Evolutionary conservation across 2,113 vertebrate genomes (phyloP), one percentile per base, ranked within the genome.

Genomic region (Bubo blakistoni): DNA sequence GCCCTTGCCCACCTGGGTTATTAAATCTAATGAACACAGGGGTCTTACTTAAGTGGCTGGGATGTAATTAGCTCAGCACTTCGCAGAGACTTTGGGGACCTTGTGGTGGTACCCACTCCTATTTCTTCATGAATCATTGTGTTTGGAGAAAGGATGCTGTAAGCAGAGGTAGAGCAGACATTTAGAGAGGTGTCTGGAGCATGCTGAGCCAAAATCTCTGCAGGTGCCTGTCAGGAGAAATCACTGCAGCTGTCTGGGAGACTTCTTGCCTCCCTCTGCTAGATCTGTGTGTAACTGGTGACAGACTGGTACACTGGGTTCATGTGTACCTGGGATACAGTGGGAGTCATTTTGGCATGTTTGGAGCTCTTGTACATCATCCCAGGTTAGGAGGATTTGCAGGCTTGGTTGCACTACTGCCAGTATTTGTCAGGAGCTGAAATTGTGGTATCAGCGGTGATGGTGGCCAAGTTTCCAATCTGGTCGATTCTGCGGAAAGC

Each of bases 381-480:
- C 38, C 30, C 34, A 36, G 69, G 61, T 79, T 77, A 42, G 69
- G 25, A 91, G 59, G 59, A 55, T 59, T 91, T 76, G 19, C 81
- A 79, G 17, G 10, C 52, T 90, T 22, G 10, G 10, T 91, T 76
- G 57, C 20, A 49, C 27, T 66, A 34, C 13, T 66, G 77, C 81
- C 87, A 80, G 58, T 46, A 61, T 65, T 80, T 9, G 2, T 80
- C 70, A 82, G 87, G 70, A 96, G 42, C 40, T 87, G 66, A 76
- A 84, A 85, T 61, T 3, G 1, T 49, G 66, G 70, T 71, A n/a
- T 52, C 25, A 16, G 47, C 0, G 0, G 30, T 34, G 49, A 16
- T 16, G 15, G 30, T 85, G 78, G 89, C 77, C 86, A 84, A 94
- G 47, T 89, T 94, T 95, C 81, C 96, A 96, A 74, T 76, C 81